A percentile compares a stretch with the other conserved stretches of the same genome.
Evolutionary conservation across 2,888 invertebrate species (phyloP).

Genomic region (Drosophila lacicola): DNA sequence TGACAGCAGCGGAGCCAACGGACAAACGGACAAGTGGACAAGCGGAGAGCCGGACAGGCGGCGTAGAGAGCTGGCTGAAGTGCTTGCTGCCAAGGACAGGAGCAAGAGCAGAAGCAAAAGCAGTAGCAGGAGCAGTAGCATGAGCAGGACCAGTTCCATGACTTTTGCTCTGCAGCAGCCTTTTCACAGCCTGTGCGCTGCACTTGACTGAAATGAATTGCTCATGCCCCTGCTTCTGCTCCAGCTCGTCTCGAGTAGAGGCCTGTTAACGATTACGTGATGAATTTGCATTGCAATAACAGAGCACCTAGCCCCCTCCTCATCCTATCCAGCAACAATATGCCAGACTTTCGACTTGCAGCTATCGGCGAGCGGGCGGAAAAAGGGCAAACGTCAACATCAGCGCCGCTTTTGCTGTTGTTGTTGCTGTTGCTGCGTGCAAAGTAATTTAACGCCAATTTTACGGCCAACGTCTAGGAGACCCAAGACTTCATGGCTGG

Average conservation of each 20-base stretch:
- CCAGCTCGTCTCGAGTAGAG: conserved; percentile 21
- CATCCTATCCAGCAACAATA: conserved; percentile 49
- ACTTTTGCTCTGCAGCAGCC: conserved; percentile 32
- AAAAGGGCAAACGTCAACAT: conserved; percentile 42
- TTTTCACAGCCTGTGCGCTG: conserved; percentile 60
- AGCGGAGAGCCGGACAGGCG: background rate
- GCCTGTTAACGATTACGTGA: conserved; percentile 76
- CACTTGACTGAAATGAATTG: conserved; percentile 77
- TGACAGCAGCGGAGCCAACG: conserved; percentile 44
- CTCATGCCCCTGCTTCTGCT: conserved; percentile 16
- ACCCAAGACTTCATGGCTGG: conserved; percentile 14
- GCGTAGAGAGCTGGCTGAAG: conserved; percentile 26
- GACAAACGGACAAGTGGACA: conserved; percentile 9
- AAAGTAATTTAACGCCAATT: conserved; percentile 76
- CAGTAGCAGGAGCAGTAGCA: conserved; percentile 18
- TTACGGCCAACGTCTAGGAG: conserved; percentile 53
- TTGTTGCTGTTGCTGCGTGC: conserved; percentile 55
- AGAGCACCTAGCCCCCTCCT: conserved; percentile 23
- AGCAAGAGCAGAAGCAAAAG: conserved; percentile 25
- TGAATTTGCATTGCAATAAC: conserved; percentile 75
- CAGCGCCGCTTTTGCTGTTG: conserved; percentile 24
- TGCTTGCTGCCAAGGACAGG: conserved; percentile 45
- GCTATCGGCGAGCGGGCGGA: conserved; percentile 34
- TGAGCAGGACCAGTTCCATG: conserved; percentile 6
- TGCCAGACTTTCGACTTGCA: conserved; percentile 50